Evolutionary conservation across 2,113 vertebrate genomes (phyloP).

Genomic region (Nibea coibor): DNA sequence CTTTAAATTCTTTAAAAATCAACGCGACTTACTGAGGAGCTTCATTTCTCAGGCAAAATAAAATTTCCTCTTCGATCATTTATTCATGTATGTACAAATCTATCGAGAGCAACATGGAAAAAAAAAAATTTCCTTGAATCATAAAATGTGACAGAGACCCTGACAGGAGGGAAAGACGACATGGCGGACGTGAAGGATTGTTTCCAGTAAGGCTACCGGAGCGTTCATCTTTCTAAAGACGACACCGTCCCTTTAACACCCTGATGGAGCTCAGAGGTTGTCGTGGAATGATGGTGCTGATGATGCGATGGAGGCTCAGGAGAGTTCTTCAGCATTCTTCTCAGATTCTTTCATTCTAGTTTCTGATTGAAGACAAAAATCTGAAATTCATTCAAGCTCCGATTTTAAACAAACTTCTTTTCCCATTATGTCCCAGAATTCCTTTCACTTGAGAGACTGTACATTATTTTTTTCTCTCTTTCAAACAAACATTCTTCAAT

Average conservation of each 20-base stretch:
- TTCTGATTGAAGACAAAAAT: slow-evolving; percentile 26
- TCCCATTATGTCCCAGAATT: background rate
- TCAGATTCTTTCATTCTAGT: slow-evolving; percentile 20
- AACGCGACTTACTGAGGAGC: slow-evolving; percentile 1
- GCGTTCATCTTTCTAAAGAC: background rate
- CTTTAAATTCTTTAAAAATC: slow-evolving; percentile 22
- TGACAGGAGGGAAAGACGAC: background rate
- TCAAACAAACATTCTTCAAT: slow-evolving; percentile 28
- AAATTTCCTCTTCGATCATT: slow-evolving; percentile 47
- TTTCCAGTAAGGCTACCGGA: background rate
- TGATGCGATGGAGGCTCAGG: background rate
- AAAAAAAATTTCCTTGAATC: slow-evolving; percentile 34
- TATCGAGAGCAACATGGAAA: slow-evolving; percentile 42
- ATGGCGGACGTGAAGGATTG: background rate
- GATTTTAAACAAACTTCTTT: slow-evolving; percentile 19
- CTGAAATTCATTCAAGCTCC: slow-evolving; percentile 1
- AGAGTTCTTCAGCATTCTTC: background rate
- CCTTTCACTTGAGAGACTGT: slow-evolving; percentile 35
- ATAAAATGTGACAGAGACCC: background rate
- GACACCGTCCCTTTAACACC: background rate
- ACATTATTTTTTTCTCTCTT: slow-evolving; percentile 12
- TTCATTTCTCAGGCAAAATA: slow-evolving; percentile 30
- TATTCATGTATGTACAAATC: slow-evolving; percentile 66
- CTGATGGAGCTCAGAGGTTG: background rate
- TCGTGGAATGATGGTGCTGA: background rate